Base-by-base conservation (phyloP, 1,140 invertebrate genomes). In the Bradynema listronoti region DNA sequence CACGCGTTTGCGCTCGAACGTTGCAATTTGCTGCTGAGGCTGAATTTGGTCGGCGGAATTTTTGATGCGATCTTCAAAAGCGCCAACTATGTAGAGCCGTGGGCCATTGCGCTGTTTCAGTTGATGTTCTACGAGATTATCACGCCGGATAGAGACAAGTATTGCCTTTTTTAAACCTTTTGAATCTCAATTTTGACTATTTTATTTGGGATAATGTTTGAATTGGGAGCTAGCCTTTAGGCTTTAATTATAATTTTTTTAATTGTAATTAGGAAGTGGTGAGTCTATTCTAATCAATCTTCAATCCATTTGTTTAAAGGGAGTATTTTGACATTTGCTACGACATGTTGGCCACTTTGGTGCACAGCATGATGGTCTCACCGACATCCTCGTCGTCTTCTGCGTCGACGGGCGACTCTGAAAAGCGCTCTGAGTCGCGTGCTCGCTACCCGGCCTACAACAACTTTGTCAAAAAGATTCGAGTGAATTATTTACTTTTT, bases 11-110 rank as follows among this genome's bases (percentile, higher is more conserved):
- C 46, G n/a, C n/a, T 49, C 24, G 71, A 74, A 32, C 52, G 69
- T 24, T 65, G 66, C 11, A 66, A 61, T 2, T 33, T 71, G 19
- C 43, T 71, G 22, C 33, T 71, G 11, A 54, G 69, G 1, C 33
- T 71, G 47, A 70, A 67, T 54, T 43, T 71, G 16, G 51, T 74
- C 39, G 72, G 72, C 30, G 68, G 72, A 11, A 56, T 71, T n/a
- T 75, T 71, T 45, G 72, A 71, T 27, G 58, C 63, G 5, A 41
- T 69, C 42, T 45, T 72, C 36, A 63, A 30, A 2, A 4, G 25
- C n/a, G 60, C 29, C 5, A 51, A 54, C 19, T 45, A 55, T 14
- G 33, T 41, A 1, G 66, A 68, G 4, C 16, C n/a, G 4, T 69
- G 67, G 67, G 71, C 71, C 1, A 49, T 68, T 14, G 66, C 54